Evolutionary conservation across 2,888 invertebrate species (phyloP), one percentile per base, ranked within the genome.

Genomic region (Bugulina stolonifera): DNA sequence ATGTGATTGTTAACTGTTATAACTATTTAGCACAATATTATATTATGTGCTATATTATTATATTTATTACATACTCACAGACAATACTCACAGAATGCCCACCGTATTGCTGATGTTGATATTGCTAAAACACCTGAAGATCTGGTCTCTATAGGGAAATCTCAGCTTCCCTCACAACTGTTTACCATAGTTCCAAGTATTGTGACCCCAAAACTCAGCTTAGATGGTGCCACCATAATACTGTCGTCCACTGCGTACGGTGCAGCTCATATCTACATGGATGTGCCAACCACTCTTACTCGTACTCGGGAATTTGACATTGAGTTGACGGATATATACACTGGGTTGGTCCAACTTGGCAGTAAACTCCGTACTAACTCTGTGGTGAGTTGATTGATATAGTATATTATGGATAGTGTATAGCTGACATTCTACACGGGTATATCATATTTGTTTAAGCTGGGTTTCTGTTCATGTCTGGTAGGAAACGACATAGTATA

Each of bases 81-180:
- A 5, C 64, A 64, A 32, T 64, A 64, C 32, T 27, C 64, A 32
- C 64, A 64, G n/a, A 22, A 32, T 34, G 27, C 32, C 5, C 10
- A 14, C 32, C 27, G 64, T 10, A 27, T 73, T 69, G 77, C 78
- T 52, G 81, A 81, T 52, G 76, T 81, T 34, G 78, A 78, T 64
- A 77, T 76, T 72, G 80, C 81, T n/a, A 77, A 77, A 72, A 79
- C 78, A 1, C 79, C 79, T 77, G 79, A 81, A 71, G 80, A 80
- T 72, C 73, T 81, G n/a, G 73, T 81, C 54, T 74, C 73, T 69
- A 77, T 80, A 2, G 79, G 80, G 52, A 78, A 79, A 27, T 10
- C 64, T 18, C 64, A 64, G 5, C 22, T 64, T 32, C 64, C 64
- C 18, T 29, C 64, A 14, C 25, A 27, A 32, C 22, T 64, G 29